Conservation (phyloP, 2,888 invertebrate species). For the Drosophila ustulata region DNA sequence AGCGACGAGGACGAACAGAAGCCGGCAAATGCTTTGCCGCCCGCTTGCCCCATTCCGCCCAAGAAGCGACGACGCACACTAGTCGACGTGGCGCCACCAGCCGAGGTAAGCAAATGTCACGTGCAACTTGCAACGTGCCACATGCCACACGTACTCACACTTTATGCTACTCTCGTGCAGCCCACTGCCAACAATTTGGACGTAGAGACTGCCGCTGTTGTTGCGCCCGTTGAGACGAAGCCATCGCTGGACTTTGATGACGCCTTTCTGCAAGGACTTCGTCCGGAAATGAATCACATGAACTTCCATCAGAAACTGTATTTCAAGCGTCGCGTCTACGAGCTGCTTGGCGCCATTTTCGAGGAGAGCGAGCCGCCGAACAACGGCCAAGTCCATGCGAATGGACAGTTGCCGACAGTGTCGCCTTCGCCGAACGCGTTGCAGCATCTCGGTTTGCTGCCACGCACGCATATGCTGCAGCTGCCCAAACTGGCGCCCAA, state of each 20-base stretch:
- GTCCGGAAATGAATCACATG: conserved; percentile 83
- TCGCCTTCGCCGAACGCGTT: conserved; percentile 28
- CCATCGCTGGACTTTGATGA: conserved; percentile 69
- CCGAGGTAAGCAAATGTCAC: conserved; percentile 28
- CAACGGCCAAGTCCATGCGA: conserved; percentile 13
- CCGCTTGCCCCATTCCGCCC: conserved; percentile 49
- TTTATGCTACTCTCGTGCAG: not conserved
- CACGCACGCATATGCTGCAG: conserved; percentile 45
- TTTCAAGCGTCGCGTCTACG: conserved; percentile 82
- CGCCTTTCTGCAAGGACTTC: conserved; percentile 77
- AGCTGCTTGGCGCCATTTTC: conserved; percentile 80
- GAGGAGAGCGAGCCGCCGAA: conserved; percentile 8
- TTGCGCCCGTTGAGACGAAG: conserved; percentile 9
- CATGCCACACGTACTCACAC: not conserved
- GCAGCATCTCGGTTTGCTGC: conserved; percentile 38
- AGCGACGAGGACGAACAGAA: conserved; percentile 52
- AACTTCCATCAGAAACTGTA: conserved; percentile 80
- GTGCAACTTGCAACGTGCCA: not conserved
- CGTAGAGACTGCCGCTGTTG: not conserved
- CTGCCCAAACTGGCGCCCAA: conserved; percentile 54
- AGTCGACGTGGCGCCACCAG: conserved; percentile 20
- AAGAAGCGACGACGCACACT: conserved; percentile 47
- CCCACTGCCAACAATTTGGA: not conserved
- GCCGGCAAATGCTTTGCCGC: conserved; percentile 13
- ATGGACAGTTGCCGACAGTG: conserved; percentile 31